phyloP scores from a whole-genome alignment of 2,888 invertebrate species.

The Trachelus stipa region DNA sequence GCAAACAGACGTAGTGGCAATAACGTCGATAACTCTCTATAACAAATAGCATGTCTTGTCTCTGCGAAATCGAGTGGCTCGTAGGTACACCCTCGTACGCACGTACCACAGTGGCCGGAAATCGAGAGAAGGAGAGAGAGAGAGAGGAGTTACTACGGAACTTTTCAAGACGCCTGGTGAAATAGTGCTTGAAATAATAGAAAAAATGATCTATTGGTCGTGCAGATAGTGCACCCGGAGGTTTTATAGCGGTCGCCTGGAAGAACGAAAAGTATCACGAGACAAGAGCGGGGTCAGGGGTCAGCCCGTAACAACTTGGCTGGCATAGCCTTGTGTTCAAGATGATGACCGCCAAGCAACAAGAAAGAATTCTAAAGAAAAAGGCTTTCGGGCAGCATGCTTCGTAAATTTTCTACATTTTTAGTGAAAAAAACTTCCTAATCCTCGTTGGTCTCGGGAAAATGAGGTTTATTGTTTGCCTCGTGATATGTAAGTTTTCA shows the following conservation, averaged over 20 bases:
- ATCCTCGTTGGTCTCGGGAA: slow-evolving; percentile 22
- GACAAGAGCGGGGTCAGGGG: slow-evolving; percentile 11
- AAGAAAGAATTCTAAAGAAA: too few species aligned
- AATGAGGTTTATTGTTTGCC: slow-evolving; percentile 33
- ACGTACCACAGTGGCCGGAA: too few species aligned
- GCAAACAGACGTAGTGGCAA: too few species aligned
- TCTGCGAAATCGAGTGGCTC: too few species aligned
- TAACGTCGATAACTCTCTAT: too few species aligned
- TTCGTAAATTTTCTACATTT: slow-evolving; percentile 32
- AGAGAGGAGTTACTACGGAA: background rate
- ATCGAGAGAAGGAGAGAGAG: background rate
- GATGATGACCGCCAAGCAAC: slow-evolving; percentile 6
- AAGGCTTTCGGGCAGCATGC: slow-evolving; percentile 8
- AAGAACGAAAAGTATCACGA: slow-evolving; percentile 3
- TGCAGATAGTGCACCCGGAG: slow-evolving; percentile 22
- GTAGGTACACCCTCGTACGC: too few species aligned
- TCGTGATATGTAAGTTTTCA: slow-evolving; percentile 14
- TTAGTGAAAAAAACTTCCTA: slow-evolving; percentile 22
- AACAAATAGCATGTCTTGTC: too few species aligned
- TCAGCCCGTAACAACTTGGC: slow-evolving; percentile 25
- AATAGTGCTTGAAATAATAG: slow-evolving; percentile 34
- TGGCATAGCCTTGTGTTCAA: slow-evolving; percentile 16
- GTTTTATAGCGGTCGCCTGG: slow-evolving; percentile 13
- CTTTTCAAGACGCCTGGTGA: slow-evolving; percentile 12
- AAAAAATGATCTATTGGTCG: slow-evolving; percentile 32